Evolutionary conservation across 2,888 invertebrate species (phyloP).

Genomic region (Hirtodrosophila alboralis): DNA sequence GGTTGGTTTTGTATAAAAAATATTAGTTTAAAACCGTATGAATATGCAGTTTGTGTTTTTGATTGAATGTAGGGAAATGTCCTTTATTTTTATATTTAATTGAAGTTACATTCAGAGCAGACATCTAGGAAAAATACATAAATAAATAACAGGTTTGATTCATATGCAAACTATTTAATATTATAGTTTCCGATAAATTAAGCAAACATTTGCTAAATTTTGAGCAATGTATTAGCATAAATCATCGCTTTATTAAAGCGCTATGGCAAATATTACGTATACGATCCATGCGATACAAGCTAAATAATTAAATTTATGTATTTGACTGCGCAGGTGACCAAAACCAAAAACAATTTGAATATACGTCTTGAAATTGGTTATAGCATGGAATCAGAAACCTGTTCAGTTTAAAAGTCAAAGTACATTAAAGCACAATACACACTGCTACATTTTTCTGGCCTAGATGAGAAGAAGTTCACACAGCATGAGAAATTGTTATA

Average conservation of each 20-base stretch:
- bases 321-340: slow-evolving; percentile 35
- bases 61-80: no score
- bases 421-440: slow-evolving; percentile 48
- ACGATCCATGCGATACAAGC: slow-evolving; percentile 20
- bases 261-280: slow-evolving; percentile 46
- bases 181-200: no score
- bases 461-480: slow-evolving; percentile 47
- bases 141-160: no score
- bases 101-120: no score
- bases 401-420: slow-evolving; percentile 56
- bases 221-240: slow-evolving; percentile 7
- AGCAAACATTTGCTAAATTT: neutral
- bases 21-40: neutral
- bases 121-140: no score
- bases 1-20: neutral
- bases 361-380: slow-evolving; percentile 12
- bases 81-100: no score
- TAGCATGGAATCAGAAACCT: slow-evolving; percentile 33
- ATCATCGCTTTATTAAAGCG: slow-evolving; percentile 61
- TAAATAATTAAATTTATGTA: slow-evolving; percentile 25
- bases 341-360: slow-evolving; percentile 33
- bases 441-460: slow-evolving; percentile 49
- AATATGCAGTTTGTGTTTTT: no score
- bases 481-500: slow-evolving; percentile 75
- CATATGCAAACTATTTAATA: no score